A percentile compares a stretch with the other conserved stretches of the same genome.
These are phyloP conservation scores for Campoletis sonorensis DNA, from an alignment of 1,140 invertebrate genomes.

Conservation along the genomic window DNA sequence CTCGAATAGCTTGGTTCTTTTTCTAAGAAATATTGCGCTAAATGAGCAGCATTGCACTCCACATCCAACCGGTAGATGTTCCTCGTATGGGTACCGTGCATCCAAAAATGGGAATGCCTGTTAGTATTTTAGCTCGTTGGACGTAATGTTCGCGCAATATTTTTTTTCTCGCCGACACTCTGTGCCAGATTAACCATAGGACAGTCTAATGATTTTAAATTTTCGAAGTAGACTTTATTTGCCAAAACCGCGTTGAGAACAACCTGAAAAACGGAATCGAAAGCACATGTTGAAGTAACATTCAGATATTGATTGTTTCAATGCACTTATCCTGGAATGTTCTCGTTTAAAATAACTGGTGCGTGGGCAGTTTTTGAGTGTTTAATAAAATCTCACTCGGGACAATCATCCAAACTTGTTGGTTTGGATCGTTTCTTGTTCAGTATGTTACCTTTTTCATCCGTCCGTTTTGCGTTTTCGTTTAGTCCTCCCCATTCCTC, in stretches of 20 bases:
- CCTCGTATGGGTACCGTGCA: background rate
- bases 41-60: conserved; percentile 37
- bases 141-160: conserved; percentile 18
- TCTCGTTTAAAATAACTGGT: conserved; percentile 35
- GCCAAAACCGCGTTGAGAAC: conserved; percentile 12
- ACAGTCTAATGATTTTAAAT: background rate
- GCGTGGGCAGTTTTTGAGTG: conserved; percentile 8
- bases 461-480: conserved; percentile 13
- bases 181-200: background rate
- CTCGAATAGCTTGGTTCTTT: conserved; percentile 8
- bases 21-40: conserved; percentile 33
- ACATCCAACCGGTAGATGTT: background rate
- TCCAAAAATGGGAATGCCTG: background rate
- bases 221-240: conserved; percentile 29
- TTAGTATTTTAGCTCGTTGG: background rate
- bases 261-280: conserved; percentile 43
- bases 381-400: conserved; percentile 40
- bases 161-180: conserved; percentile 24
- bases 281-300: conserved; percentile 19
- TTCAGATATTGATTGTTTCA: background rate
- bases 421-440: conserved; percentile 35
- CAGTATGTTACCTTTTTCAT: too few relatives aligned
- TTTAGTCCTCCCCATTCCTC: conserved; percentile 22
- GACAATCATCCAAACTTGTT: conserved; percentile 39
- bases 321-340: background rate